Base-by-base conservation (phyloP, 2,797 vertebrate genomes). In the Labroides dimidiatus region DNA sequence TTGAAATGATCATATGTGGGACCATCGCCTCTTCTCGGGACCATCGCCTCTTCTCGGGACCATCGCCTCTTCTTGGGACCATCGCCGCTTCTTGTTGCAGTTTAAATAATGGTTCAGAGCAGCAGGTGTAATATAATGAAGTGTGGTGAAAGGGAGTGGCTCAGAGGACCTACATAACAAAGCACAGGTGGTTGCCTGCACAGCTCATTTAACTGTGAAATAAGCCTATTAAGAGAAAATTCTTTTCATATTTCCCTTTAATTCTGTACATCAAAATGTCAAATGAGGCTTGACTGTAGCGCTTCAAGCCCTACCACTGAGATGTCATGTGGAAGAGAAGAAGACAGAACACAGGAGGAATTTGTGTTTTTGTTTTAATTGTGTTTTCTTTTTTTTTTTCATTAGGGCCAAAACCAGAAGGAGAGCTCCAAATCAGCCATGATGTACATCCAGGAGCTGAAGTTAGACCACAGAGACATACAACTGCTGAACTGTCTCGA, bases 371-470 rank as follows among this genome's bases (percentile, higher is more conserved):
- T 56, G 6, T 63, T n/a, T 20, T 17, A 10, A 33, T 36, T 73
- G 16, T 70, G 9, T 67, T 4, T n/a, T 77, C 52, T 74, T 52
- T 39, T 17, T 56, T 79, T 79, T 69, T 9, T 57, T 65, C 12
- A 57, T 69, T 48, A 98, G 96, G 95, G 95, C 9, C 96, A 95
- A 92, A 92, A 78, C 84, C 95, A 96, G 74, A 98, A 95, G 79
- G 96, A 97, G 87, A 95, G 96, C 77, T 88, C 95, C 17, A 95
- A 90, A 75, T 97, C 96, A 42, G 92, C 96, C 5, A 75, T 95
- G 89, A 89, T 96, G 79, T 96, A 97, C 72, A 97, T 98, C 76
- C 96, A 97, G 78, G 96, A 98, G 74, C 80, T 98, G 61, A 95
- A 79, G 78, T 92, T 87, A 30, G 96, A 96, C 56, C 81, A 93